Percentiles rank a stretch among this genome's conserved stretches.
phyloP scores from a whole-genome alignment of 2,888 invertebrate genomes.

The Lissonota sp. region DNA sequence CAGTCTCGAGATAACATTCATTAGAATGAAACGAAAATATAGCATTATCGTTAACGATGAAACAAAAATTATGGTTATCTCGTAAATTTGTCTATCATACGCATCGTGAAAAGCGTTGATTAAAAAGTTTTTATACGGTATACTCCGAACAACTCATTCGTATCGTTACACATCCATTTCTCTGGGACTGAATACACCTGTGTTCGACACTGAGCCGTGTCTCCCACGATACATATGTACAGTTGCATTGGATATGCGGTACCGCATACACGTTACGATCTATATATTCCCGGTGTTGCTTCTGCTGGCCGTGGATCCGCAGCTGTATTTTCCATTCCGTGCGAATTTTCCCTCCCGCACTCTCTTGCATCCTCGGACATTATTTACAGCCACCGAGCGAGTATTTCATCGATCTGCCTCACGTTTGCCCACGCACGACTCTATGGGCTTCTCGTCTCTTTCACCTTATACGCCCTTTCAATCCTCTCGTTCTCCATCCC shows the following conservation, averaged over 20 bases:
- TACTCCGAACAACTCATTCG: background rate
- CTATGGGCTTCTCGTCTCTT: slow-evolving; percentile 34
- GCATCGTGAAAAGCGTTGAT: no score
- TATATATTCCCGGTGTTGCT: slow-evolving; percentile 18
- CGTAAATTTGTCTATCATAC: no score
- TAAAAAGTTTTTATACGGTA: background rate
- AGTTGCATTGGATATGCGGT: slow-evolving; percentile 33
- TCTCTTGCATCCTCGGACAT: slow-evolving; percentile 56
- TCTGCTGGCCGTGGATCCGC: background rate
- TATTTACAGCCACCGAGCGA: slow-evolving; percentile 66
- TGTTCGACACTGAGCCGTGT: background rate
- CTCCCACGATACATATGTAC: background rate
- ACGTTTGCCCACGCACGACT: slow-evolving; percentile 47
- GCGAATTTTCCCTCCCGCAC: slow-evolving; percentile 1
- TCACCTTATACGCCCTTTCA: slow-evolving; percentile 1
- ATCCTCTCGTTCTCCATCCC: slow-evolving; percentile 14
- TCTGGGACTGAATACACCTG: background rate
- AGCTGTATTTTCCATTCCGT: slow-evolving; percentile 14
- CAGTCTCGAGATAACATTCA: background rate
- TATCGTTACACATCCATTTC: slow-evolving; percentile 21
- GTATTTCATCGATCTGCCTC: slow-evolving; percentile 67
- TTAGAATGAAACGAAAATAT: background rate
- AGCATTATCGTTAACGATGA: no score
- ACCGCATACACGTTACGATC: background rate
- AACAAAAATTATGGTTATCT: no score